phyloP scores from a whole-genome alignment of 2,113 vertebrate genomes.

The Empidonax traillii region DNA sequence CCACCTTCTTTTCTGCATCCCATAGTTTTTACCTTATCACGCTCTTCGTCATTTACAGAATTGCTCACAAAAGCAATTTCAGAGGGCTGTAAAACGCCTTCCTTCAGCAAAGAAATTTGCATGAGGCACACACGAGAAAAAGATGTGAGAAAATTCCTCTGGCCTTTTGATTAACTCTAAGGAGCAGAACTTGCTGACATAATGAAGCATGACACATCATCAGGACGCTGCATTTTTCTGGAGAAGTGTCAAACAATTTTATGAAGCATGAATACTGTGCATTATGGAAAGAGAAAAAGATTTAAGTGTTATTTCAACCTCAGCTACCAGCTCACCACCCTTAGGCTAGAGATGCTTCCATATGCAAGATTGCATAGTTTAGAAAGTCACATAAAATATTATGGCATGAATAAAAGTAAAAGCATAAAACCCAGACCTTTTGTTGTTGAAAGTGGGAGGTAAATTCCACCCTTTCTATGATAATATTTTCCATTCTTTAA shows the following conservation, averaged over 20 bases:
- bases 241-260: constrained; percentile 5
- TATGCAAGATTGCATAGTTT: background rate
- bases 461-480: background rate
- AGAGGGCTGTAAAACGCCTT: background rate
- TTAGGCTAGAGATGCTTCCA: background rate
- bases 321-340: background rate
- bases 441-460: background rate
- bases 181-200: background rate
- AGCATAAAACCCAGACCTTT: background rate
- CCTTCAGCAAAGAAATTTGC: background rate
- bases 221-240: background rate
- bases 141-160: background rate
- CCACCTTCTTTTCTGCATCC: background rate
- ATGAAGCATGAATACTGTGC: background rate
- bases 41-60: background rate
- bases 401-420: background rate
- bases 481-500: background rate
- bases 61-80: background rate
- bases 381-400: constrained; percentile 7
- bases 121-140: background rate
- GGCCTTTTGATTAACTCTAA: constrained; percentile 1
- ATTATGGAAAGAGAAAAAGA: background rate
- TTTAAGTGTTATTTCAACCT: constrained; percentile 14
- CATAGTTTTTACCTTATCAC: background rate
- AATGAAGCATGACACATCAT: background rate